Conservation (phyloP, 2,797 vertebrate species). For the Macrochelys suwanniensis region DNA sequence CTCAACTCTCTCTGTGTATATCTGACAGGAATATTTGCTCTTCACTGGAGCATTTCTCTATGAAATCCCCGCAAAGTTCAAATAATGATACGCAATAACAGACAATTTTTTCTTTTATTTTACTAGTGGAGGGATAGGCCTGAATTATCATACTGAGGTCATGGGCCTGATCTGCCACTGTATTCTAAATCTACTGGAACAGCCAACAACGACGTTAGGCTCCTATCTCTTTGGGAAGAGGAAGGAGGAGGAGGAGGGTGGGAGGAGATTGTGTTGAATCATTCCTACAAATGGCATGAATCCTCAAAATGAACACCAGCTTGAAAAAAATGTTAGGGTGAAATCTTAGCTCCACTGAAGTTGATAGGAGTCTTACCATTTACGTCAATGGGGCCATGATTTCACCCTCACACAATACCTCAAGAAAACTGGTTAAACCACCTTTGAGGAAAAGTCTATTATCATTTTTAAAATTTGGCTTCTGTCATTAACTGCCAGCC, state of each 20-base stretch:
- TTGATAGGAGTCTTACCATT: not conserved
- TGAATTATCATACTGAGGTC: not conserved
- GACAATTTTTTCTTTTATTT: not conserved
- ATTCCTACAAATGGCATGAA: not conserved
- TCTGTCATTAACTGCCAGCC: not conserved
- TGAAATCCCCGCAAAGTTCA: not conserved
- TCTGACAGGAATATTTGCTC: not conserved
- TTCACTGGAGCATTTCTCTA: not conserved
- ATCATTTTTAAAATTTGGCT: not conserved
- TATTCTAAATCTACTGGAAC: not conserved
- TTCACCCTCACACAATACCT: not conserved
- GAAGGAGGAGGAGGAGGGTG: not conserved
- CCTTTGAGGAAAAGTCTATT: not conserved
- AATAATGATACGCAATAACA: not conserved
- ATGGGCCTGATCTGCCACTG: not conserved
- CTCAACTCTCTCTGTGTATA: not conserved
- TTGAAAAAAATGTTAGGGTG: not conserved
- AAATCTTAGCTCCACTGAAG: not conserved
- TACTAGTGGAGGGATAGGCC: not conserved
- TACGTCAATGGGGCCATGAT: not conserved
- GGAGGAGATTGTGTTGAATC: not conserved
- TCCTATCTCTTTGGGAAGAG: not conserved
- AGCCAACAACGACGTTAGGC: not conserved
- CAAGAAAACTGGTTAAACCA: not conserved
- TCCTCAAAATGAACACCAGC: not conserved